These are phyloP conservation scores for Epizoanthus rinbou DNA, from an alignment of 92 coral and sea anemone species.

Conservation along the genomic window DNA sequence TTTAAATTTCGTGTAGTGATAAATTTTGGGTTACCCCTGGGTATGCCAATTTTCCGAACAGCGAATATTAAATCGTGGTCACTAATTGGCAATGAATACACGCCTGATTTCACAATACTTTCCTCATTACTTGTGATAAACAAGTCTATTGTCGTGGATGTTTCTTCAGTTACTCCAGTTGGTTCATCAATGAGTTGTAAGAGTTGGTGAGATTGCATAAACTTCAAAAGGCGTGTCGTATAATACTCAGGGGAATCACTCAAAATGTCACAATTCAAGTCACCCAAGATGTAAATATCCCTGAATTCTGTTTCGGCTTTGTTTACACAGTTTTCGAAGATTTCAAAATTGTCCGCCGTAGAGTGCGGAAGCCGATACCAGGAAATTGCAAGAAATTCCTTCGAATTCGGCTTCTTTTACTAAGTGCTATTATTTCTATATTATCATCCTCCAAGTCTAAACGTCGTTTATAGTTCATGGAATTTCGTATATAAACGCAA, in stretches of 20 bases:
- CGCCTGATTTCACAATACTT: no score
- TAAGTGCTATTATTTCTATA: conserved; percentile 1
- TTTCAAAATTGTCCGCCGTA: not conserved
- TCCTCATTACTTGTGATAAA: no score
- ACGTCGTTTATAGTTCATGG: not conserved
- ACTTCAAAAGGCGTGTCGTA: conserved; percentile 1
- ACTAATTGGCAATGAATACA: no score
- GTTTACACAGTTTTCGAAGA: conserved; percentile 21
- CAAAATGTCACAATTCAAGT: conserved; percentile 26
- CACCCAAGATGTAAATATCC: conserved; percentile 34
- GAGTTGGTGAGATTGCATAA: not conserved
- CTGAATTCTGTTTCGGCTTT: conserved; percentile 29
- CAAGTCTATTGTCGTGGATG: not conserved
- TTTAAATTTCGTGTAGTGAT: no score
- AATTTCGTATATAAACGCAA: conserved; percentile 22
- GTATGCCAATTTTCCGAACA: no score
- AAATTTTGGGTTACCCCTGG: no score
- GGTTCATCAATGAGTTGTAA: not conserved
- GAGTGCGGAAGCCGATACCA: conserved; percentile 21
- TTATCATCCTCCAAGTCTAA: conserved; percentile 13
- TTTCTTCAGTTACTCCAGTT: not conserved
- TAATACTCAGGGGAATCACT: conserved; percentile 14
- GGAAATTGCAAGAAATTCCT: not conserved
- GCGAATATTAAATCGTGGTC: no score
- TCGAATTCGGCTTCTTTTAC: conserved; percentile 11